Conservation (phyloP, 2,113 vertebrate species). For the Pseudorasbora parva region DNA sequence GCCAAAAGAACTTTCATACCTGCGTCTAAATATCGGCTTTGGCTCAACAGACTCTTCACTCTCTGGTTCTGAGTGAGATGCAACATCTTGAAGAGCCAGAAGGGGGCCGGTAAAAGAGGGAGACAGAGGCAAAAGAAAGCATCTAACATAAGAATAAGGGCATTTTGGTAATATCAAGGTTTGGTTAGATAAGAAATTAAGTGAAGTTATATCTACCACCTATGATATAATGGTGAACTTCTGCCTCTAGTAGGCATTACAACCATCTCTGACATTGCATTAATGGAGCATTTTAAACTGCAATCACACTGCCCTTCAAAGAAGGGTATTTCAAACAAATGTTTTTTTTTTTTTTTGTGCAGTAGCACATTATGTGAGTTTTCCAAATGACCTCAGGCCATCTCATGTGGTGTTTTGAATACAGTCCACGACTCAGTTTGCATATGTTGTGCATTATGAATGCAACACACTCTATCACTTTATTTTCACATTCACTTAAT, state of each 20-base stretch:
- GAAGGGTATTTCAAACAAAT: too few species aligned
- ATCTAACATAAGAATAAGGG: slow-evolving; percentile 9
- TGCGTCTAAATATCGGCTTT: slow-evolving; percentile 47
- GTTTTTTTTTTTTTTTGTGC: neutral
- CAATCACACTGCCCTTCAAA: neutral
- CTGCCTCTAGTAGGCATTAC: neutral
- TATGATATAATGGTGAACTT: neutral
- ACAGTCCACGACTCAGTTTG: slow-evolving; percentile 7
- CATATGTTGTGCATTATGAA: slow-evolving; percentile 25
- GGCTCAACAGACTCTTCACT: slow-evolving; percentile 59
- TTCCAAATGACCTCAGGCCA: neutral
- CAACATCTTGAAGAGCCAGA: slow-evolving; percentile 66
- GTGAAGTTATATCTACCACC: neutral
- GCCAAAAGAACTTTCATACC: slow-evolving; percentile 53
- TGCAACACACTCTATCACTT: slow-evolving; percentile 13
- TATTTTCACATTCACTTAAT: slow-evolving; percentile 23
- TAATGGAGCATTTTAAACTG: neutral
- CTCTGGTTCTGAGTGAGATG: slow-evolving; percentile 76
- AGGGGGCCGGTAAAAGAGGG: slow-evolving; percentile 29
- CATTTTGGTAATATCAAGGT: slow-evolving; percentile 3
- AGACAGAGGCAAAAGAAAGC: neutral
- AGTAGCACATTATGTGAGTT: neutral
- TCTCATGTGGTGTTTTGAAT: neutral
- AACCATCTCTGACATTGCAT: neutral
- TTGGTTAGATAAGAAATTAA: neutral